Percentiles rank a stretch among this genome's conserved stretches.
These are phyloP conservation scores for Nasonia vitripennis DNA, from an alignment of 1,140 invertebrate species.

Conservation along the genomic window DNA sequence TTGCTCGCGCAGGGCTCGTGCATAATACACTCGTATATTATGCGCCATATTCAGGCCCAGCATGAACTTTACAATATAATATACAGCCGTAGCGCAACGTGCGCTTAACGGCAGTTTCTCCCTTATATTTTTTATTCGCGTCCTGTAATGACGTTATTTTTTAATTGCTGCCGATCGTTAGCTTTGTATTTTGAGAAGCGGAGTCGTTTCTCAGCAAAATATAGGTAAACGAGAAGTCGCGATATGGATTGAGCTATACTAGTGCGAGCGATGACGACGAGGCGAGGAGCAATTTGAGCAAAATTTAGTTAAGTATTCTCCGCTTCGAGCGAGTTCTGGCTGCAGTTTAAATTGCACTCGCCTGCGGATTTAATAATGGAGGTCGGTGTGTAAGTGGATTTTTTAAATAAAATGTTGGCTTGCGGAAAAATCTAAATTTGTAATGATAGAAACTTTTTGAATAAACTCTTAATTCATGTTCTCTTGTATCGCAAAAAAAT, in stretches of 20 bases:
- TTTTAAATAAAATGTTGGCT: no score
- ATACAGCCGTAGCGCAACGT: neutral
- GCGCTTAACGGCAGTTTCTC: constrained; percentile 23
- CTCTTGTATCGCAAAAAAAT: no score
- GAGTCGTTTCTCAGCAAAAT: neutral
- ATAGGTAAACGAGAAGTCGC: no score
- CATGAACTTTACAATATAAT: neutral
- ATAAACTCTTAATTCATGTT: no score
- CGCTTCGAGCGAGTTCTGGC: neutral
- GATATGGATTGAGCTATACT: no score
- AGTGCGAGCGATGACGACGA: neutral
- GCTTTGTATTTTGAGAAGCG: neutral
- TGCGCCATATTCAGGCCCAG: constrained; percentile 3
- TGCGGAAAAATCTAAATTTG: no score
- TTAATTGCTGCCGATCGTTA: constrained; percentile 25
- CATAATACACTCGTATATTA: neutral
- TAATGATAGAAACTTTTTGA: no score
- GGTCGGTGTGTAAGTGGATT: no score
- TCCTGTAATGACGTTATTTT: neutral
- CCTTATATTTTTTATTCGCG: neutral
- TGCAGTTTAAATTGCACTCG: neutral
- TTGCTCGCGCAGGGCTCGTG: no score
- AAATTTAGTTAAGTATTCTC: constrained; percentile 13
- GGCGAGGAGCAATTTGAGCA: neutral
- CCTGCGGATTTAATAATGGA: neutral